Conservation (phyloP, 2,113 vertebrate genomes). For the Thomomys bottae region DNA sequence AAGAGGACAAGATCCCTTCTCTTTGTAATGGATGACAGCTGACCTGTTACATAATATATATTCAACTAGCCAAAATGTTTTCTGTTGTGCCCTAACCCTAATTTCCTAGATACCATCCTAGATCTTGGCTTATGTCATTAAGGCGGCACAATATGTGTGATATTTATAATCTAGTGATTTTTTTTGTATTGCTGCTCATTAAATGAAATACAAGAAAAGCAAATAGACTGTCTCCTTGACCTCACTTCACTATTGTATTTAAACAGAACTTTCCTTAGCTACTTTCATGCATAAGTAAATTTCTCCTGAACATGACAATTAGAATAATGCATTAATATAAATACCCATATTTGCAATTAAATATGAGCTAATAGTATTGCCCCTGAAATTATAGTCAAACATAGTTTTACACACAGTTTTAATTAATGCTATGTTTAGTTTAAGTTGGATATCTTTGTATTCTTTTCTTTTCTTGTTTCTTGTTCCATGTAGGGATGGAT, state of each 20-base stretch:
- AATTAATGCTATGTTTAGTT: background rate
- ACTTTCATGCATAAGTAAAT: constrained; percentile 21
- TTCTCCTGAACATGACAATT: background rate
- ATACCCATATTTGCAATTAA: background rate
- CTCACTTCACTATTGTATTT: constrained; percentile 3
- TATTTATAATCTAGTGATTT: constrained; percentile 23
- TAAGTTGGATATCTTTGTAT: background rate
- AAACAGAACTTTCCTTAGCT: background rate
- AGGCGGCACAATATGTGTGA: background rate
- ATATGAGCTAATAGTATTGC: background rate
- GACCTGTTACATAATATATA: background rate
- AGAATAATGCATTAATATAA: background rate
- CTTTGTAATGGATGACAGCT: background rate
- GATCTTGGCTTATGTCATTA: background rate
- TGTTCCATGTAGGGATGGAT: background rate
- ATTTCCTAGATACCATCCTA: no score
- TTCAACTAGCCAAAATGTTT: background rate
- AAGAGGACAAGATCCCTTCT: background rate
- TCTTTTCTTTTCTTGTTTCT: background rate
- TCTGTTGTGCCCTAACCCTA: background rate
- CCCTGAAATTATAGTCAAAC: background rate
- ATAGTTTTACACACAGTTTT: constrained; percentile 19
- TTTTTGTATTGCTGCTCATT: background rate
- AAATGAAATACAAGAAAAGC: background rate
- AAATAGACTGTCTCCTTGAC: constrained; percentile 39